Conservation (phyloP, 2,888 invertebrate genomes). For the Cerceris rybyensis region DNA sequence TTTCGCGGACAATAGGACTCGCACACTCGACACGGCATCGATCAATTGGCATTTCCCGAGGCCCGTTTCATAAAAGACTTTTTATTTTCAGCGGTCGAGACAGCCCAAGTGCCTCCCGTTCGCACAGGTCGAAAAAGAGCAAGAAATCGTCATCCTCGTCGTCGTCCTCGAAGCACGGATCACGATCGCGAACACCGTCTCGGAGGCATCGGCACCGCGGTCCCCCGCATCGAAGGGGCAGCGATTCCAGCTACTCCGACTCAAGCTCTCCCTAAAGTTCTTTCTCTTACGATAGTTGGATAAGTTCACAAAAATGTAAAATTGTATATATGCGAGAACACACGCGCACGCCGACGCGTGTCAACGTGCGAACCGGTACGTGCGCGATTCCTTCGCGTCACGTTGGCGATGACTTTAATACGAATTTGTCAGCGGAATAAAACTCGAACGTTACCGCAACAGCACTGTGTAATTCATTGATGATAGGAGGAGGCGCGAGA, state of each 20-base stretch:
- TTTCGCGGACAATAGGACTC: neutral
- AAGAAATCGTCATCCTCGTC: slow-evolving; percentile 69
- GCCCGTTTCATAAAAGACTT: neutral
- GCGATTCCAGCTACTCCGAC: slow-evolving; percentile 76
- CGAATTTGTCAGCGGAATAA: slow-evolving; percentile 39
- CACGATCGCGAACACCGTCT: slow-evolving; percentile 76
- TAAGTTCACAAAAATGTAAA: slow-evolving; percentile 46
- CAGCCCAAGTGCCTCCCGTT: slow-evolving; percentile 75
- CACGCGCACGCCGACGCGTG: neutral
- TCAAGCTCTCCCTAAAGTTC: slow-evolving; percentile 71
- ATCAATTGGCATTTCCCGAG: neutral
- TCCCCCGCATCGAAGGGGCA: slow-evolving; percentile 69
- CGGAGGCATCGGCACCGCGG: slow-evolving; percentile 70
- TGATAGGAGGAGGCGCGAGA: neutral
- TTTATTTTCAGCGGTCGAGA: slow-evolving; percentile 71
- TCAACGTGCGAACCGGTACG: neutral
- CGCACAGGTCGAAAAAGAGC: slow-evolving; percentile 77
- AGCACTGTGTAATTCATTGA: neutral
- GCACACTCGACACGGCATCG: neutral
- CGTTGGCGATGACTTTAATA: slow-evolving; percentile 63
- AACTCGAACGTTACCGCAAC: neutral
- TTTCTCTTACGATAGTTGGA: slow-evolving; percentile 5
- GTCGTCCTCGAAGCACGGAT: slow-evolving; percentile 73
- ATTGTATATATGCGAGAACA: slow-evolving; percentile 52
- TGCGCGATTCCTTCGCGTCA: slow-evolving; percentile 12